phyloP scores from a whole-genome alignment of 2,113 vertebrate genomes.

The Jacana jacana region DNA sequence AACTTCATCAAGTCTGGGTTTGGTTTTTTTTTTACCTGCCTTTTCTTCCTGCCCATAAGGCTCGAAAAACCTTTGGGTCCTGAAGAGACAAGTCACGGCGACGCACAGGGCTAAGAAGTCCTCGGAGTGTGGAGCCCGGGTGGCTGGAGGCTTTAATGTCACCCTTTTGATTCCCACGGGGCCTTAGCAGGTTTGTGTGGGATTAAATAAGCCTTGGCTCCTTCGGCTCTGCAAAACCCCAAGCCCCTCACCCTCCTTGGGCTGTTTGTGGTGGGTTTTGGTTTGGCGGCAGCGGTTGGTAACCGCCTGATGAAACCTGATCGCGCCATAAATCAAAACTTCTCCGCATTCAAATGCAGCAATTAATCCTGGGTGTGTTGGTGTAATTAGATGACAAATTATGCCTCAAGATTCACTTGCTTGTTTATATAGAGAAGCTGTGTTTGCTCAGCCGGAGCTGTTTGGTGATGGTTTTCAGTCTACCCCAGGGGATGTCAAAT shows the following conservation, averaged over 20 bases:
- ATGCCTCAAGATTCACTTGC: constrained; percentile 45
- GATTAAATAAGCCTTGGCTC: neutral
- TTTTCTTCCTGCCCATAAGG: neutral
- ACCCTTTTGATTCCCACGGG: neutral
- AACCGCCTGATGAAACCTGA: neutral
- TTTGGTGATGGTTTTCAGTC: neutral
- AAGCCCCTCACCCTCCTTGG: neutral
- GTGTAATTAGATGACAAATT: constrained; percentile 62
- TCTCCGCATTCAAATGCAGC: neutral
- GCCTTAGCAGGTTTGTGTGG: neutral
- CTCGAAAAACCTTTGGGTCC: neutral
- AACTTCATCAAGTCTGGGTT: neutral
- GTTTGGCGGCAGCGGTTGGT: neutral
- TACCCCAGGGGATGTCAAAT: neutral
- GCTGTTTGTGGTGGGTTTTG: neutral
- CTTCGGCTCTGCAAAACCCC: neutral
- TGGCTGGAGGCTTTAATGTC: neutral
- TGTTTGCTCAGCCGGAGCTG: constrained; percentile 1
- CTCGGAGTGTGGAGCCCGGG: neutral
- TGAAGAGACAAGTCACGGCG: fast-evolving
- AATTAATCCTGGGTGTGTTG: constrained; percentile 43
- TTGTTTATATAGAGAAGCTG: neutral
- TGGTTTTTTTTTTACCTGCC: neutral
- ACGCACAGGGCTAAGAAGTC: neutral
- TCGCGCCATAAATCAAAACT: constrained; percentile 14